phyloP scores from a whole-genome alignment of 2,113 vertebrate genomes.

The Brachyistius frenatus region DNA sequence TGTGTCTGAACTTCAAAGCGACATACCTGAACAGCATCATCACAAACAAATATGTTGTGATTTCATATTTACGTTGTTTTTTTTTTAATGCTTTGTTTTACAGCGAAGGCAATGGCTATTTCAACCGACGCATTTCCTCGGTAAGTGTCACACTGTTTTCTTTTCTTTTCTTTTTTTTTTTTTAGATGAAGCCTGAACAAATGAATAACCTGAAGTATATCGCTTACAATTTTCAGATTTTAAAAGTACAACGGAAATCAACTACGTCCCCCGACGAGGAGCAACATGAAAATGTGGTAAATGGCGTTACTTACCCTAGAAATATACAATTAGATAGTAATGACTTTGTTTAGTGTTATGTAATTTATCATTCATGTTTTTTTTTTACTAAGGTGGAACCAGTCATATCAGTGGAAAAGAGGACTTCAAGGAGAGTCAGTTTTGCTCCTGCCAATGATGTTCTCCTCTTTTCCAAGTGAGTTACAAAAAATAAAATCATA shows the following conservation, averaged over 20 bases:
- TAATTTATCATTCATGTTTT: not conserved
- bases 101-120: slow-evolving; percentile 63
- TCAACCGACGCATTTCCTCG: slow-evolving; percentile 79
- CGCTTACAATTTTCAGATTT: slow-evolving; percentile 76
- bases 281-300: slow-evolving; percentile 79
- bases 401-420: slow-evolving; percentile 74
- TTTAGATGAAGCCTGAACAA: not conserved
- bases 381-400: slow-evolving; percentile 73
- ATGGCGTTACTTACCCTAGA: not conserved
- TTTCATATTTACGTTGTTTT: no score
- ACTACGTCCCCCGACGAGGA: slow-evolving; percentile 56
- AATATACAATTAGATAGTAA: not conserved
- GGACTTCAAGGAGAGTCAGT: slow-evolving; percentile 85
- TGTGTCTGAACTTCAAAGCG: not conserved
- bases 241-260: slow-evolving; percentile 82
- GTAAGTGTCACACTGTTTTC: slow-evolving; percentile 61
- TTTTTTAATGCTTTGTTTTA: slow-evolving; percentile 23
- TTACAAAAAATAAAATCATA: not conserved
- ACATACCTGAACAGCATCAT: no score
- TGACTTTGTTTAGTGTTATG: not conserved
- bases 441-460: slow-evolving; percentile 83
- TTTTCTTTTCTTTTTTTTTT: not conserved
- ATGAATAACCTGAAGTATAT: not conserved
- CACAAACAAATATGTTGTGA: no score
- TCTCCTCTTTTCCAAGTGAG: slow-evolving; percentile 82